Evolutionary conservation across 1,140 invertebrate species (phyloP), one percentile per base, ranked within the genome.

Genomic region (Drosophila triauraria): DNA sequence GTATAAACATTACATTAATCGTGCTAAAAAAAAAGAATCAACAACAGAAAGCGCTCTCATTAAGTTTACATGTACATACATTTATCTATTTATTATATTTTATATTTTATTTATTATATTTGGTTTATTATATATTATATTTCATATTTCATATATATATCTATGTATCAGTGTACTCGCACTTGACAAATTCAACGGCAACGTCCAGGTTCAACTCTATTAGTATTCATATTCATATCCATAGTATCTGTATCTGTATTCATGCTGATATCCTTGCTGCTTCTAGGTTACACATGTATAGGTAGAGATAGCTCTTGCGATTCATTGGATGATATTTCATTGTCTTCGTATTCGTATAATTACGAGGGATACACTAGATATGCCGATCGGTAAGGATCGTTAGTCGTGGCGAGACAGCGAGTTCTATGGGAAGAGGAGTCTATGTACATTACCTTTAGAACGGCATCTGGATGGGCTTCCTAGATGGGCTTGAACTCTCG

Each of bases 321-420:
- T 83, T 87, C 84, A 87, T 87, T 87, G 61, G 67, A 87, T 87
- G 83, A 87, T 87, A 88, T 83, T 86, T 87, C 84, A 87, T 87
- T 87, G 83, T 87, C 83, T 87, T 87, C 72, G 84, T 87, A 71
- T 78, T 82, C 70, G 59, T 67, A 74, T 69, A 69, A 50, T 63
- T 69, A 40, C 38, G 63, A 54, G 23, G 56, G 35, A 53, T 40
- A 17, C 17, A 38, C 54, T 46, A 40, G n/a, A 56, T 69, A 46
- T 46, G 48, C 27, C 30, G 15, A 23, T 48, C 32, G 4, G 4
- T 30, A 30, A 4, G 4, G 17, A 12, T 13, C 10, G 13, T 13
- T 61, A 27, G 23, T 40, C 35, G 4, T 46, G 27, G 60, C 38
- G 27, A n/a, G 12, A 67, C 38, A 20, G 20, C 20, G 20, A 9